Evolutionary conservation across 2,888 invertebrate genomes (phyloP), one percentile per base, ranked within the genome.

Genomic region (Acheta domesticus): DNA sequence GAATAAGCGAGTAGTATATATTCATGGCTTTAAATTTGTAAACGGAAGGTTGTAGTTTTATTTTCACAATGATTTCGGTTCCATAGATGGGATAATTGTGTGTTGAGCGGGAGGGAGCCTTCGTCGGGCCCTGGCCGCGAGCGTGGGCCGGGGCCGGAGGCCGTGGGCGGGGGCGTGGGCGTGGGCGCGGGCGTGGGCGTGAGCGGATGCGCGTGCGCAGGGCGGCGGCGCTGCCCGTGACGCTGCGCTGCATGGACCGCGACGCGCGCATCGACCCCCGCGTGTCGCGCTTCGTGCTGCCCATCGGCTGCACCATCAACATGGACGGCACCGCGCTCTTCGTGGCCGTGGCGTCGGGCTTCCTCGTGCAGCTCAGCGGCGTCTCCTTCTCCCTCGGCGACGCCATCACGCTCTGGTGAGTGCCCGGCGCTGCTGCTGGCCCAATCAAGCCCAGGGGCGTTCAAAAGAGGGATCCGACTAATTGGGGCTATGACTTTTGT

Each of bases 271-370:
- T 96, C 82, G 95, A 96, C 87, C 90, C 92, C 73, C 91, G 95
- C 82, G 92, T 97, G 83, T 94, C 95, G 0, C 91, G 94, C 82
- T 97, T 97, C 87, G 95, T 97, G 77, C 88, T 96, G 16, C 96
- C 96, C 0, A 94, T 96, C 83, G 96, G 96, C 11, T 95, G 95
- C 85, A 96, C 96, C 85, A 94, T 96, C 86, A 97, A 97, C 87
- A 96, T 96, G 96, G 95, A 96, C 84, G 96, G 96, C 2, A 96
- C 96, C 0, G 95, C 96, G 0, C 88, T 97, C 77, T 98, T 97
- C 87, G 92, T 97, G 62, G 92, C 96, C 0, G 92, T 95, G 4
- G 95, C 97, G 8, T 93, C 96, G 80, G 91, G 94, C 84, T 96
- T 96, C 86, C 92, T 96, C 82, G 95, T 96, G 74, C 92, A 95